Evolutionary conservation across 2,113 vertebrate species (phyloP).

Genomic region (Chrysochloris asiatica): DNA sequence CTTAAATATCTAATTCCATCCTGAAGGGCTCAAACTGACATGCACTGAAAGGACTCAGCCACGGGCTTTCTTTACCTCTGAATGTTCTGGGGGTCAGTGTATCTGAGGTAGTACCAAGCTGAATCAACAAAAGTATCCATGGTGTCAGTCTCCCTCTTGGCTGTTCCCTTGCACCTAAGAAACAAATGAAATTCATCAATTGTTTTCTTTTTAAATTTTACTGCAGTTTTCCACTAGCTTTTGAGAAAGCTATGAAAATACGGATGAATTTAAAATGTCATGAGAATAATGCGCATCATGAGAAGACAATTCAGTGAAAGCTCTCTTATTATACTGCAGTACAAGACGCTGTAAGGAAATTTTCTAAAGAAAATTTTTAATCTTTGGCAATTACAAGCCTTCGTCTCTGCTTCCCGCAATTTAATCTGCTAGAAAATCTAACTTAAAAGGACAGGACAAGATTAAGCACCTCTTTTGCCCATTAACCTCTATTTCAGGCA

Average conservation of each 20-base stretch:
- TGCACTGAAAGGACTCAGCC: accelerated
- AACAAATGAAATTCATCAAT: neutral
- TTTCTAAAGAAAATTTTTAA: neutral
- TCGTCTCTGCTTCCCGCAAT: neutral
- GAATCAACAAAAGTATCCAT: slow-evolving; percentile 99
- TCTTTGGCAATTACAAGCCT: neutral
- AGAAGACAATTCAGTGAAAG: neutral
- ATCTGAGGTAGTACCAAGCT: slow-evolving; percentile 96
- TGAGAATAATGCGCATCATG: neutral
- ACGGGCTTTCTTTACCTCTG: slow-evolving; percentile 86
- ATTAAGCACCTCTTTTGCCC: neutral
- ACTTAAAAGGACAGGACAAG: neutral
- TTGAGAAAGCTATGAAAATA: neutral
- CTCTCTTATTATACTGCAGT: neutral
- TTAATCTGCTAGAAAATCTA: neutral
- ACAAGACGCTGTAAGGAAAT: neutral
- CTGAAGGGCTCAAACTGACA: neutral
- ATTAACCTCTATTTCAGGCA: neutral
- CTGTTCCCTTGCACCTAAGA: slow-evolving; percentile 90
- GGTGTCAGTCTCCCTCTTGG: slow-evolving; percentile 93
- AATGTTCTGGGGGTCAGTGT: slow-evolving; percentile 91
- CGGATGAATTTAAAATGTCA: neutral
- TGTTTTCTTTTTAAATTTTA: slow-evolving; percentile 20
- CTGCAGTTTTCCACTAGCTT: neutral
- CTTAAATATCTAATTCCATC: neutral